These are phyloP conservation scores for Falco berigora DNA, from an alignment of 2,797 vertebrate genomes.

Conservation along the genomic window DNA sequence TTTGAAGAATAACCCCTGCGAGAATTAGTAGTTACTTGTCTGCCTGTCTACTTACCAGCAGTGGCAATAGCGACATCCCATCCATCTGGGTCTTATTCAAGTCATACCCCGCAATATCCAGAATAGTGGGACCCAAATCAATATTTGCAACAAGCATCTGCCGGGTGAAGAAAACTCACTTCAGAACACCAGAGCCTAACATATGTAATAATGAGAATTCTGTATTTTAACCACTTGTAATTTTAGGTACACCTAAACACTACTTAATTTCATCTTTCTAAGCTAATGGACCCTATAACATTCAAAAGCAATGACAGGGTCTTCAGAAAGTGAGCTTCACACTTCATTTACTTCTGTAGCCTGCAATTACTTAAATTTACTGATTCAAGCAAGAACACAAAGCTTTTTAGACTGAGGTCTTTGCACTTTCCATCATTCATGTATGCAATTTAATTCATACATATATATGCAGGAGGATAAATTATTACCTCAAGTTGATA, in stretches of 20 bases:
- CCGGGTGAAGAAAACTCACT: neutral
- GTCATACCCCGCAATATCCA: conserved; percentile 89
- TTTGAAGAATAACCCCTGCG: neutral
- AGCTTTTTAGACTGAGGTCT: neutral
- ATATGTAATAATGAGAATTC: neutral
- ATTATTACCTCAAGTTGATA: neutral
- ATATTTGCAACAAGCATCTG: conserved; percentile 92
- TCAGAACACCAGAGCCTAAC: neutral
- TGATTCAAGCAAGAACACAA: neutral
- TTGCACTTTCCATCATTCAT: neutral
- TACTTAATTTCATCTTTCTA: neutral
- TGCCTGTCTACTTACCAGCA: conserved; percentile 80
- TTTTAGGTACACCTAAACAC: neutral
- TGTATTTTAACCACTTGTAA: neutral
- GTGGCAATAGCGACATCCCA: conserved; percentile 86
- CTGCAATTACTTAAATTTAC: neutral
- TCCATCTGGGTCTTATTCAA: conserved; percentile 93
- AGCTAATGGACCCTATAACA: neutral
- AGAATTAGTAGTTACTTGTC: neutral
- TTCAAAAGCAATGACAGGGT: neutral
- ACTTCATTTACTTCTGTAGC: neutral
- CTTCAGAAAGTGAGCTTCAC: neutral
- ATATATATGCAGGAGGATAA: neutral
- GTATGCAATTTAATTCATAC: neutral
- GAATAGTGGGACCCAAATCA: conserved; percentile 92